Evolutionary conservation across 2,113 vertebrate species (phyloP).

Genomic region (Notothenia coriiceps): DNA sequence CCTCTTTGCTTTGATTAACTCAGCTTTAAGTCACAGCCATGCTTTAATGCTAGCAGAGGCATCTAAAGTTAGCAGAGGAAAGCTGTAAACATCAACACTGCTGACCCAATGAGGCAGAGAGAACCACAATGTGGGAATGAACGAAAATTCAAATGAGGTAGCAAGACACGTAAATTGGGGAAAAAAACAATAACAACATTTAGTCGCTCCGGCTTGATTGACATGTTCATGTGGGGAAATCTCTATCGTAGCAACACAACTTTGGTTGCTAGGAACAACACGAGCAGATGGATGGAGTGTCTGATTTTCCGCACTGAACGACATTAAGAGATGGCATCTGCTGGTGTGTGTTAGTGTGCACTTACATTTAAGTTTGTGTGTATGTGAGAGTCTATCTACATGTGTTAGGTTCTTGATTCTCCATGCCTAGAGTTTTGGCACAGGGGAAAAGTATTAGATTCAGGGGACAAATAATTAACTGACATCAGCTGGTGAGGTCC

Average conservation of each 20-base stretch:
- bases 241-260: constrained; percentile 86
- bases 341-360: constrained; percentile 28
- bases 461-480: constrained; percentile 89
- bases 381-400: constrained; percentile 21
- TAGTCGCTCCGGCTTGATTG: constrained; percentile 80
- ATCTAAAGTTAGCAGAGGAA: constrained; percentile 54
- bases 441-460: constrained; percentile 87
- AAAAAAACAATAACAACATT: constrained; percentile 50
- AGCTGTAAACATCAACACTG: constrained; percentile 64
- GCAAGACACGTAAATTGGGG: not conserved
- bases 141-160: constrained; percentile 12
- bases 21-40: constrained; percentile 18
- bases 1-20: constrained; percentile 11
- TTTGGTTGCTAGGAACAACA: constrained; percentile 92
- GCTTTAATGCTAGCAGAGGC: constrained; percentile 26
- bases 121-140: constrained; percentile 26
- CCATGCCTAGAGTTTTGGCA: constrained; percentile 84
- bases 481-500: constrained; percentile 84
- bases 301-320: constrained; percentile 83
- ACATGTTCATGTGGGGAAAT: constrained; percentile 89
- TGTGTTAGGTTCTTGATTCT: constrained; percentile 77
- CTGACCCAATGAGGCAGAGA: constrained; percentile 34
- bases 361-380: constrained; percentile 28
- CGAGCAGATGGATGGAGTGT: constrained; percentile 84
- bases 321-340: constrained; percentile 70